These are phyloP conservation scores for Eurosta solidaginis DNA, from an alignment of 1,140 invertebrate species.

Conservation along the genomic window DNA sequence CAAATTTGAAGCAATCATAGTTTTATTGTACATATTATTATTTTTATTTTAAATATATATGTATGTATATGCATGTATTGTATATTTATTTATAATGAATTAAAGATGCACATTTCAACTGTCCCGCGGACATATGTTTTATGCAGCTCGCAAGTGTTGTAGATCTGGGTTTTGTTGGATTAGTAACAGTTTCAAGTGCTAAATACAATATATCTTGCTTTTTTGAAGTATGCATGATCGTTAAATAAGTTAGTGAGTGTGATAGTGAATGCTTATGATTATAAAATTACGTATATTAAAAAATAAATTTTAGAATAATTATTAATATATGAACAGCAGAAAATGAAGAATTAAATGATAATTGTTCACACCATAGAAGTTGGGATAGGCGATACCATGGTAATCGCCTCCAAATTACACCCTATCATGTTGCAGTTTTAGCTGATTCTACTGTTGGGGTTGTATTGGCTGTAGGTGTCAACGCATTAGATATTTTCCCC, in stretches of 20 bases:
- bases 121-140: not conserved
- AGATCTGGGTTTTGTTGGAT: constrained; percentile 10
- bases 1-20: too few relatives aligned
- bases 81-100: constrained; percentile 1
- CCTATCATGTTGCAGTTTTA: constrained; percentile 21
- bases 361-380: not conserved
- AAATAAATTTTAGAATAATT: constrained; percentile 14
- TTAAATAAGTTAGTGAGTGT: constrained; percentile 27
- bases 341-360: not conserved
- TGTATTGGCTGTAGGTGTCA: not conserved
- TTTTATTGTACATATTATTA: not conserved
- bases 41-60: constrained; percentile 10
- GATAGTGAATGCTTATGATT: constrained; percentile 20
- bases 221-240: not conserved
- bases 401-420: not conserved
- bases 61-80: constrained; percentile 19
- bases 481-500: not conserved
- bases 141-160: not conserved
- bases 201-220: not conserved
- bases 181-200: constrained; percentile 19
- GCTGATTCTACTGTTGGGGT: not conserved
- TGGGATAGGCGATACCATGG: not conserved
- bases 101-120: not conserved
- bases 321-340: constrained; percentile 3
- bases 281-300: constrained; percentile 13